Evolutionary conservation across 2,113 vertebrate species (phyloP).

Genomic region (Corydoras maculifer): DNA sequence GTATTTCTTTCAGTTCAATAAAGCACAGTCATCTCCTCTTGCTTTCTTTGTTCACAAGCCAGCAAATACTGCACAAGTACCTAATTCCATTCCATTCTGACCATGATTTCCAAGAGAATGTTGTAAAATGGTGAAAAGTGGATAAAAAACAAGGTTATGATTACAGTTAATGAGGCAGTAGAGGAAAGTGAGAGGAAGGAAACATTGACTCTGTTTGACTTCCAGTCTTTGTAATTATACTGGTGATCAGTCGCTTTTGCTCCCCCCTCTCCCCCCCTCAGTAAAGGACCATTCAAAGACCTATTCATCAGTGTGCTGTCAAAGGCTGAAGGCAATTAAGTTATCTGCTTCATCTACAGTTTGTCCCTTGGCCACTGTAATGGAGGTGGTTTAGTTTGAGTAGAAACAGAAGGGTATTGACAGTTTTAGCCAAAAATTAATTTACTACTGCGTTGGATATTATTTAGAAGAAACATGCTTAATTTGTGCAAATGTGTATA

Average conservation of each 20-base stretch:
- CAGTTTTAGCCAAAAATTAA: neutral
- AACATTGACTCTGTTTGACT: conserved; percentile 24
- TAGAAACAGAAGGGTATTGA: conserved; percentile 4
- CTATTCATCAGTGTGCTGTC: conserved; percentile 28
- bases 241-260: conserved; percentile 28
- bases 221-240: conserved; percentile 25
- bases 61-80: conserved; percentile 20
- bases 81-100: conserved; percentile 4
- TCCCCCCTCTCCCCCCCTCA: neutral
- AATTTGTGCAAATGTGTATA: neutral
- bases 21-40: conserved; percentile 30
- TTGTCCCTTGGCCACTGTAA: conserved; percentile 24
- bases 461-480: conserved; percentile 7
- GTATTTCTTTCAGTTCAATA: conserved; percentile 17
- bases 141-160: neutral
- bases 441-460: conserved; percentile 5
- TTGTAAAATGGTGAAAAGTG: conserved; percentile 12
- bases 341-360: conserved; percentile 34
- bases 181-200: conserved; percentile 18
- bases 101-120: neutral
- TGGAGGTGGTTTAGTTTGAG: conserved; percentile 23
- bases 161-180: conserved; percentile 17
- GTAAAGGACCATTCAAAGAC: conserved; percentile 1
- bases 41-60: conserved; percentile 28
- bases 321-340: conserved; percentile 27